Conservation (phyloP, 2,888 invertebrate species). For the Dryococelus australis region DNA sequence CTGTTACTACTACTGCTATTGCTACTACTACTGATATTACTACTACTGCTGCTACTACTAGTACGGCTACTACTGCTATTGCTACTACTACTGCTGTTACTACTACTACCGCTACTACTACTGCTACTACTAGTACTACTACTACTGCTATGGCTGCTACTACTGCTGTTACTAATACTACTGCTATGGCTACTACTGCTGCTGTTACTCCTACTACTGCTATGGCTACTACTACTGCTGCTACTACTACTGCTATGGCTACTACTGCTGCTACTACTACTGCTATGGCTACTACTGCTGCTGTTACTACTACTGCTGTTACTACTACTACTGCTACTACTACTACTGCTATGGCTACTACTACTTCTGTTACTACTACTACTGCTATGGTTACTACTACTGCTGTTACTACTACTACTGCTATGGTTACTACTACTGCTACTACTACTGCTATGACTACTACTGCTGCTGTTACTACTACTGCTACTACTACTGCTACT, state of each 20-base stretch:
- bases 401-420: too few relatives aligned
- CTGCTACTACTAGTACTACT: too few relatives aligned
- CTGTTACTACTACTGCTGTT: not conserved
- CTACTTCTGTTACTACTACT: too few relatives aligned
- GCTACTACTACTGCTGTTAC: too few relatives aligned
- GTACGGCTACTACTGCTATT: too few relatives aligned
- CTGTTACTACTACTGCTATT: too few relatives aligned
- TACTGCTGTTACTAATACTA: not conserved
- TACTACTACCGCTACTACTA: too few relatives aligned
- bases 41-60: too few relatives aligned
- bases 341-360: not conserved
- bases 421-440: too few relatives aligned
- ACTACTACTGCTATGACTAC: constrained; percentile 1
- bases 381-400: too few relatives aligned
- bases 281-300: not conserved
- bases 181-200: not conserved
- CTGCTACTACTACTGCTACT: not conserved
- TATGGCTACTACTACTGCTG: not conserved
- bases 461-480: not conserved
- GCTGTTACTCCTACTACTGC: not conserved
- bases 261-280: not conserved
- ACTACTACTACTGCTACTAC: not conserved
- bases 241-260: not conserved
- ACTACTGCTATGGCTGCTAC: not conserved
- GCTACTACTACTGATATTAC: too few relatives aligned